Conservation (phyloP, 1,140 invertebrate genomes). For the Pogonognathellus flavescens region DNA sequence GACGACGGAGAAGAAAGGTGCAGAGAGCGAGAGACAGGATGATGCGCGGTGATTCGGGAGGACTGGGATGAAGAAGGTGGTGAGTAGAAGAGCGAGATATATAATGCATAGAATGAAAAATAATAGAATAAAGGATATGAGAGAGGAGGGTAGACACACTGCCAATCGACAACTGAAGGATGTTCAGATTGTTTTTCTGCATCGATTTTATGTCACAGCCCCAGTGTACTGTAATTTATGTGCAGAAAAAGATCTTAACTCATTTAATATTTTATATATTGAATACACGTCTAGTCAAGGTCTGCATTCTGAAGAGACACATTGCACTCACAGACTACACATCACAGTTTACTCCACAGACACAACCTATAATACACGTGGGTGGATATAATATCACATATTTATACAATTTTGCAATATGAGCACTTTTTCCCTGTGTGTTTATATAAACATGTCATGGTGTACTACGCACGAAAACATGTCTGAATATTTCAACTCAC, state of each 20-base stretch:
- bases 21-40: too few species aligned
- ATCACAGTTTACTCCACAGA: too few species aligned
- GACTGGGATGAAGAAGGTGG: not conserved
- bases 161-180: constrained; percentile 51
- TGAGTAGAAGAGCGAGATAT: not conserved
- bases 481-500: too few species aligned
- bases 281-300: not conserved
- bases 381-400: too few species aligned
- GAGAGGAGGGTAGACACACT: not conserved
- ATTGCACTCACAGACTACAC: too few species aligned
- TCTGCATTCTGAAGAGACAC: too few species aligned
- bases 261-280: constrained; percentile 51
- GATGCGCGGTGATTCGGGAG: not conserved
- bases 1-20: too few species aligned
- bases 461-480: too few species aligned
- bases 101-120: not conserved
- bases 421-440: too few species aligned
- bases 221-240: constrained; percentile 18
- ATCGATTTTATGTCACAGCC: constrained; percentile 48
- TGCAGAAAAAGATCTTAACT: constrained; percentile 44
- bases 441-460: too few species aligned
- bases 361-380: too few species aligned
- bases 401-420: too few species aligned
- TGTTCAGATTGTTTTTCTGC: constrained; percentile 44
- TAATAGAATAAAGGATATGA: not conserved